Conservation (phyloP, 2,113 vertebrate genomes). For the Anseranas semipalmata region DNA sequence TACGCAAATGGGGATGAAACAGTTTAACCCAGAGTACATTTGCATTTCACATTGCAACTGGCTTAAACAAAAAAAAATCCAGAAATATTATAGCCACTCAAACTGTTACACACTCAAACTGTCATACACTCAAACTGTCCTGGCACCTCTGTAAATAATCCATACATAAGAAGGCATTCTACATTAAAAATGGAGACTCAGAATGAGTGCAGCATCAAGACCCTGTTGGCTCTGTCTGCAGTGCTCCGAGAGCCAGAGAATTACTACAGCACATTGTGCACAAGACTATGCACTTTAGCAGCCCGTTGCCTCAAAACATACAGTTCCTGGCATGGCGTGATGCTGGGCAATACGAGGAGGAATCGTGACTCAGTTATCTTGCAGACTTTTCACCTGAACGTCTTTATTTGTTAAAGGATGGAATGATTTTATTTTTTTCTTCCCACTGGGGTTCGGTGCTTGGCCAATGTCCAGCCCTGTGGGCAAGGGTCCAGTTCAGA, state of each 20-base stretch:
- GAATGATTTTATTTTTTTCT: not conserved
- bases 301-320: not conserved
- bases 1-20: not conserved
- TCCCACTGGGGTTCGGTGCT: not conserved
- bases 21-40: not conserved
- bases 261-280: not conserved
- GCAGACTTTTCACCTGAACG: not conserved
- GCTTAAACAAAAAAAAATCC: not conserved
- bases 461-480: not conserved
- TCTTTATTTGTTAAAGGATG: not conserved
- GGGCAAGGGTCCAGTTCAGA: not conserved
- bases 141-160: not conserved
- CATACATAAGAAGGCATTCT: not conserved
- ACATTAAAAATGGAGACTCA: not conserved
- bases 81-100: not conserved
- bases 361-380: not conserved
- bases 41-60: not conserved
- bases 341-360: not conserved
- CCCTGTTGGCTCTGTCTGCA: not conserved
- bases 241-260: not conserved
- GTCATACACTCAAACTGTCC: not conserved
- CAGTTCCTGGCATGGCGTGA: not conserved
- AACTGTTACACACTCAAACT: not conserved
- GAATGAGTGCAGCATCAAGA: fast-evolving
- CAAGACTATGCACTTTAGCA: not conserved